Evolutionary conservation across 1,140 invertebrate species (phyloP).

Genomic region (Caenorhabditis latens): DNA sequence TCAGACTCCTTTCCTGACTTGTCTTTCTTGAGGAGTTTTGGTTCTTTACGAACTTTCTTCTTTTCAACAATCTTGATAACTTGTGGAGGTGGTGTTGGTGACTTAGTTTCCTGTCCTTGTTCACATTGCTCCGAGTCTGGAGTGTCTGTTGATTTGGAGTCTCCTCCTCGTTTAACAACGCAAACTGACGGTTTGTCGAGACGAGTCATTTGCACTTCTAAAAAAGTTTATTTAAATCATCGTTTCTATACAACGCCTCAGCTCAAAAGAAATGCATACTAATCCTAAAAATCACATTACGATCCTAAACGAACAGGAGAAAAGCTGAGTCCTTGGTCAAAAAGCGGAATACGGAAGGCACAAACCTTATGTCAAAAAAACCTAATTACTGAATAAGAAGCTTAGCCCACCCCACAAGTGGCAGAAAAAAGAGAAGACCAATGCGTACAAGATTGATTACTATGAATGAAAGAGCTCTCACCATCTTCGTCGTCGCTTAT

Average conservation of each 20-base stretch:
- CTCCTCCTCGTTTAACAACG: slow-evolving; percentile 34
- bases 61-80: not conserved
- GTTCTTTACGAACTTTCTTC: not conserved
- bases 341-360: no score
- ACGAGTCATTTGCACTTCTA: slow-evolving; percentile 64
- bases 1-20: not conserved
- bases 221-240: not conserved
- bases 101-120: not conserved
- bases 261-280: no score
- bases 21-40: not conserved
- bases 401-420: not conserved
- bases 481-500: slow-evolving; percentile 60
- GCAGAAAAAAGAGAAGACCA: no score
- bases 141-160: slow-evolving; percentile 2
- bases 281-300: no score
- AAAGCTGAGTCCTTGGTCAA: no score
- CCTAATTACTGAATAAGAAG: not conserved
- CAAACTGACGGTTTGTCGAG: slow-evolving; percentile 59
- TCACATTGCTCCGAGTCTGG: slow-evolving; percentile 4
- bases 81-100: not conserved
- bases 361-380: no score
- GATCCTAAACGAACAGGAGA: no score
- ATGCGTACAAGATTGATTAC: slow-evolving; percentile 23
- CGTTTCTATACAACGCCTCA: no score
- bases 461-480: slow-evolving; percentile 44